Base-by-base conservation (phyloP, 1,140 invertebrate species). In the Cherax quadricarinatus region DNA sequence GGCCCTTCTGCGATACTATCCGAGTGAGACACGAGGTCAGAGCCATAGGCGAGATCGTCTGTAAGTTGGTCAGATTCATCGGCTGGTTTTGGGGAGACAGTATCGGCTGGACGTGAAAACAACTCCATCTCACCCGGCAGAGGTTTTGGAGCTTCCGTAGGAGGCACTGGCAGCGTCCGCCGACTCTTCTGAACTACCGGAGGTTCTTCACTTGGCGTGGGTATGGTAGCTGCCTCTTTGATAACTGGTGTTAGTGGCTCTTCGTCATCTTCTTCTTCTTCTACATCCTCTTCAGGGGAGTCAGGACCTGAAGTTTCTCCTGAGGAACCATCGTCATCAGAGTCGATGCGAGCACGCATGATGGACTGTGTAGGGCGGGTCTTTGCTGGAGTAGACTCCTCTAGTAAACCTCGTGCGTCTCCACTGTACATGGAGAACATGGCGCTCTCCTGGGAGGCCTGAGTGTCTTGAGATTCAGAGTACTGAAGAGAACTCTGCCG, bases 221-320 rank as follows among this genome's bases (percentile, higher is more conserved):
- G 10, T 80, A 80, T 84, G 6, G 41, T 48, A 30, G 60, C 12
- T n/a, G 30, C 83, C 48, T 60, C 70, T 62, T 21, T 83, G 49
- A 57, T n/a, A 16, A 16, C n/a, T 10, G 87, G 87, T 10, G 53
- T 57, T 41, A 41, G 30, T 70, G 30, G 53, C 18, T 79, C 30
- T 41, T 24, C 96, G 92, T 97, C 96, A 85, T 97, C 97, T 85
- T 96, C 95, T 94, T 97, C 97, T 93, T 97, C 93, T 7, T 94
- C 97, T 92, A 96, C 96, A 94, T 97, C 97, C 80, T 97, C 96
- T 48, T 96, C 96, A 2, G 97, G 97, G 95, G 97, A 98, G 94
- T 98, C 98, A 0, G 98, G 98, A 1, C 98, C 98, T 14, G 97
- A 98, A 12, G 98, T 98, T 94, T 97, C 97, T 49, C 97, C 97